Conservation (phyloP, 2,888 invertebrate genomes). For the Tuberolachnus salignus region DNA sequence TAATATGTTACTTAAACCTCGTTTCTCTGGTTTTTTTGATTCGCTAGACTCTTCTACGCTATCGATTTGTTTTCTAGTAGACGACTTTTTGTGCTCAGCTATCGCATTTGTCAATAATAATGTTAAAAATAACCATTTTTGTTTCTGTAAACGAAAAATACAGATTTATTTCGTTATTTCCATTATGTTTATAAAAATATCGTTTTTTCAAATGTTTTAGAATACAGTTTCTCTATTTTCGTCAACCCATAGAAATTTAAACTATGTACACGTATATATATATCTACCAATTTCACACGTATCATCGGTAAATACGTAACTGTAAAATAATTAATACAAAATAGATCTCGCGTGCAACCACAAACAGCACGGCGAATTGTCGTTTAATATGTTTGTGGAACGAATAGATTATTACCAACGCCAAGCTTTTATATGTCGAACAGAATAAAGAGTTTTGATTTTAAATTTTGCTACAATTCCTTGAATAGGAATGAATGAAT, state of each 20-base stretch:
- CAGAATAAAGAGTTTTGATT: too few species aligned
- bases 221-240: neutral
- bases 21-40: slow-evolving; percentile 67
- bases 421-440: too few species aligned
- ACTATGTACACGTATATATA: neutral
- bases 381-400: neutral
- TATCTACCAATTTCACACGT: neutral
- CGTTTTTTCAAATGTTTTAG: neutral
- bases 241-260: neutral
- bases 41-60: slow-evolving; percentile 61
- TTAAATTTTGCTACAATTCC: too few species aligned
- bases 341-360: neutral
- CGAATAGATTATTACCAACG: neutral
- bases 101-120: slow-evolving; percentile 59
- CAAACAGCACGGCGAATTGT: neutral
- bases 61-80: slow-evolving; percentile 62
- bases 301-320: neutral
- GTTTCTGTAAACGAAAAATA: slow-evolving; percentile 35
- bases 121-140: slow-evolving; percentile 54
- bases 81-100: slow-evolving; percentile 60
- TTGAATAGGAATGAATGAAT: too few species aligned
- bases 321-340: neutral
- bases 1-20: slow-evolving; percentile 66
- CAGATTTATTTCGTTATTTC: neutral
- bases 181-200: neutral